phyloP scores from a whole-genome alignment of 2,113 vertebrate species.

The Sula dactylatra region DNA sequence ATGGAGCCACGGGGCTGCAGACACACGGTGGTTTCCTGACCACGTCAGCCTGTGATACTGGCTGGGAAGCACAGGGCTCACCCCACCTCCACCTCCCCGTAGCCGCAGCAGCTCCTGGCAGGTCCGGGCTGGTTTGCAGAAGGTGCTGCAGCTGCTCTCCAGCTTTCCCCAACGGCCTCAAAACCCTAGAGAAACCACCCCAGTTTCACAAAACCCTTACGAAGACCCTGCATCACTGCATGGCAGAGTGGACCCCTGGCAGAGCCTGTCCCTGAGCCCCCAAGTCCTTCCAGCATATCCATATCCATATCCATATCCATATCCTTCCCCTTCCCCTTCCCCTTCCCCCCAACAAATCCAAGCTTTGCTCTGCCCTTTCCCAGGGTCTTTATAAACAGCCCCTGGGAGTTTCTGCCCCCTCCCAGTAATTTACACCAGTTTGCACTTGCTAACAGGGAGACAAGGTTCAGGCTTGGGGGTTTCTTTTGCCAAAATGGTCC shows the following conservation, averaged over 20 bases:
- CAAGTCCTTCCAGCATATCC: too few relatives aligned
- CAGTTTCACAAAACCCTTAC: accelerated
- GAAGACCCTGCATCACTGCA: accelerated
- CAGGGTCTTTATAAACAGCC: neutral
- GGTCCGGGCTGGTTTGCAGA: neutral
- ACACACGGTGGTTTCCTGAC: neutral
- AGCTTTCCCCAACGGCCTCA: neutral
- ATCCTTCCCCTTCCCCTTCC: too few relatives aligned
- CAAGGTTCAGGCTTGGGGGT: accelerated
- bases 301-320: too few relatives aligned
- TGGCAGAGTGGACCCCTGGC: accelerated
- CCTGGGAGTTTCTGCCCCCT: neutral
- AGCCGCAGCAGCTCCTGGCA: accelerated
- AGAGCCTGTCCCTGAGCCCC: accelerated
- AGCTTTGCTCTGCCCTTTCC: neutral
- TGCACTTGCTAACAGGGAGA: accelerated
- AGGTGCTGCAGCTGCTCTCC: neutral
- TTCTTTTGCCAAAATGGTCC: neutral
- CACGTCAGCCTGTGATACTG: accelerated
- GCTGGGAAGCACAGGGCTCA: accelerated
- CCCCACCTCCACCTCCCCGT: accelerated
- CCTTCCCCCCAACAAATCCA: neutral
- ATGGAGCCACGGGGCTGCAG: accelerated
- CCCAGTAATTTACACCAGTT: neutral
- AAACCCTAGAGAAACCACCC: too few relatives aligned